Evolutionary conservation across 2,888 invertebrate genomes (phyloP), one percentile per base, ranked within the genome.

Genomic region (Temnothorax unifasciatus): DNA sequence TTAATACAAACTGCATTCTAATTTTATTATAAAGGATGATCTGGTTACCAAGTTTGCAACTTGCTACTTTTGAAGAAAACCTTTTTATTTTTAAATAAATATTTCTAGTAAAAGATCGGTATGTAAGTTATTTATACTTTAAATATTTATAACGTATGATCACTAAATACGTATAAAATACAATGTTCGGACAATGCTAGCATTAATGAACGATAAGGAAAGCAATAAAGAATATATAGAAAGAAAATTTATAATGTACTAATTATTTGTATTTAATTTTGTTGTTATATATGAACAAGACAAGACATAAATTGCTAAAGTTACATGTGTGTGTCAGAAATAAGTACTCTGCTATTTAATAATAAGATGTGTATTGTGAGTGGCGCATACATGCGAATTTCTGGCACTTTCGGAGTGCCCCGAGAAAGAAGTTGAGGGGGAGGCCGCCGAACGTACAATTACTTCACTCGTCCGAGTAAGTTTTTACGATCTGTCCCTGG

Each of bases 401-500:
- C 81, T 44, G 79, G 21, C 63, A 25, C 29, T 41, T 29, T 52
- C 15, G 61, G 25, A 71, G 41, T 38, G 64, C 63, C 21, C 59
- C 9, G 25, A 57, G 59, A 29, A 29, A 71, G 63, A 34, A 83
- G 81, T 85, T 75, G 84, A 86, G 44, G 64, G 81, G 68, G 81
- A 86, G 86, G 82, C 41, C 69, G 81, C 84, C 82, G 75, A 82
- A 86, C 84, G 74, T 75, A 66, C 64, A 86, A 90, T 90, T 90
- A 90, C 88, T 85, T 90, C 84, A 85, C 86, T 61, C 41, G 83
- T 54, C 84, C 74, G 85, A 84, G 90, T 90, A 38, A 88, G 90
- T 91, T 91, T 91, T 91, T 91, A 82, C 71, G 57, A 59, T 68
- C 68, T 63, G 85, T 82, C 77, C 77, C 90, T 86, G 87, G 88